These are phyloP conservation scores for Acanthornis magna DNA, from an alignment of 2,797 vertebrate genomes.

Conservation along the genomic window DNA sequence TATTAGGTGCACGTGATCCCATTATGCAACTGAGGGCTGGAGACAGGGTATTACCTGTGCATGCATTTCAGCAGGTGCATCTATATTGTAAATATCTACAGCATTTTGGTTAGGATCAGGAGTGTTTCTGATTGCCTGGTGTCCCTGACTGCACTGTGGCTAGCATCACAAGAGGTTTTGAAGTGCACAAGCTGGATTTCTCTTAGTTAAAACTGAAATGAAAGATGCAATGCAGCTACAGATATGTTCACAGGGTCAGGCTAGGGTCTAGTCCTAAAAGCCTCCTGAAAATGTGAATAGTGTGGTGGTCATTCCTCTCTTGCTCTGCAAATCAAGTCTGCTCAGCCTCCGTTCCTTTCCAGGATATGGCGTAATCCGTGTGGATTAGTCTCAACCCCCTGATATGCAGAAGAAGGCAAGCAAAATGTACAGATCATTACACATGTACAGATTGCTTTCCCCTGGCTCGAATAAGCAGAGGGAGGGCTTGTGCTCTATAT, in stretches of 20 bases:
- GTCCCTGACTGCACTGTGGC: not conserved
- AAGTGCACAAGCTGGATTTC: not conserved
- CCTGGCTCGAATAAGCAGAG: not conserved
- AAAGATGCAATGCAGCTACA: not conserved
- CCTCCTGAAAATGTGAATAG: not conserved
- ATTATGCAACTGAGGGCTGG: not conserved
- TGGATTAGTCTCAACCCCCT: not conserved
- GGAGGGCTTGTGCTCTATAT: not conserved
- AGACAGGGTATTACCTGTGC: not conserved
- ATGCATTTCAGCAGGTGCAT: not conserved
- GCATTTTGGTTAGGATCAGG: not conserved
- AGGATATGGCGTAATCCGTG: not conserved
- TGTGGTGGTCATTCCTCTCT: rapidly evolving
- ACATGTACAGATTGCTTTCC: not conserved
- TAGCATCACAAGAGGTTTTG: rapidly evolving
- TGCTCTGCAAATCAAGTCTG: not conserved
- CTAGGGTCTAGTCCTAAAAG: not conserved
- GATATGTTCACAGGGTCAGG: not conserved
- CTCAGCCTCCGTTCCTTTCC: not conserved
- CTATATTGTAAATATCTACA: not conserved
- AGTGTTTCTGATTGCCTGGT: not conserved
- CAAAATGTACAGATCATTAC: not conserved
- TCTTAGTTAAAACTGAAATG: not conserved
- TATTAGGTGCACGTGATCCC: conserved; percentile 15
- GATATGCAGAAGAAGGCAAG: not conserved